These are phyloP conservation scores for Coleophora flavipennella DNA, from an alignment of 2,888 invertebrate genomes.

Conservation along the genomic window DNA sequence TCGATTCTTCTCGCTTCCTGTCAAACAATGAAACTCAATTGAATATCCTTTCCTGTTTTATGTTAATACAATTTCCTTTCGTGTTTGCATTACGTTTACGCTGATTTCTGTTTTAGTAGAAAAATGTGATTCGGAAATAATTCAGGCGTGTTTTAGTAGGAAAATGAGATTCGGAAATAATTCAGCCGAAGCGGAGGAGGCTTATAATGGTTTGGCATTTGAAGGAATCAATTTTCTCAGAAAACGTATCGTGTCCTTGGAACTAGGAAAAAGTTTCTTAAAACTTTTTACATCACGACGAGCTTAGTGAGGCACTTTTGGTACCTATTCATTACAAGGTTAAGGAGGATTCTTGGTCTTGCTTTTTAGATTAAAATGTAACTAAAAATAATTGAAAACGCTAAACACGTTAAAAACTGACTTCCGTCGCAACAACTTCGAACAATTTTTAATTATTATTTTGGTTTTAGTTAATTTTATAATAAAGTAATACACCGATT, in stretches of 20 bases:
- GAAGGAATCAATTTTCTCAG: slow-evolving; percentile 1
- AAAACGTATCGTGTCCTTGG: neutral
- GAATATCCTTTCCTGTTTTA: slow-evolving; percentile 3
- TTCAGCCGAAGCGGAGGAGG: neutral
- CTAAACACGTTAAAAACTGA: too few relatives aligned
- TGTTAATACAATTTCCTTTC: slow-evolving; percentile 1
- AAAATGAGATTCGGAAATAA: slow-evolving; percentile 5
- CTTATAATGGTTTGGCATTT: neutral
- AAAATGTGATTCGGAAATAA: neutral
- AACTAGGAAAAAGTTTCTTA: slow-evolving; percentile 1
- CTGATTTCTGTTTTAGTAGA: slow-evolving; percentile 1
- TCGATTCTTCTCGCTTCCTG: neutral
- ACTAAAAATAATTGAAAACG: too few relatives aligned
- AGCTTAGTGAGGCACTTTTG: neutral
- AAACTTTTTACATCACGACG: too few relatives aligned
- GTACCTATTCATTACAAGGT: neutral
- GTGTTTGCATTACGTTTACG: slow-evolving; percentile 2
- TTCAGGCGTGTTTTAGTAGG: neutral
- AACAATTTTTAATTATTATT: too few relatives aligned
- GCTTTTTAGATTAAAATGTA: too few relatives aligned
- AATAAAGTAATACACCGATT: too few relatives aligned
- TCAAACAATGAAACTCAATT: slow-evolving; percentile 4
- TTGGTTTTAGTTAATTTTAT: too few relatives aligned
- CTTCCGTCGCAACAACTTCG: too few relatives aligned
- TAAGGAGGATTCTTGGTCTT: too few relatives aligned